These are phyloP conservation scores for Stenodera caucasica DNA, from an alignment of 2,888 invertebrate species.

Conservation along the genomic window DNA sequence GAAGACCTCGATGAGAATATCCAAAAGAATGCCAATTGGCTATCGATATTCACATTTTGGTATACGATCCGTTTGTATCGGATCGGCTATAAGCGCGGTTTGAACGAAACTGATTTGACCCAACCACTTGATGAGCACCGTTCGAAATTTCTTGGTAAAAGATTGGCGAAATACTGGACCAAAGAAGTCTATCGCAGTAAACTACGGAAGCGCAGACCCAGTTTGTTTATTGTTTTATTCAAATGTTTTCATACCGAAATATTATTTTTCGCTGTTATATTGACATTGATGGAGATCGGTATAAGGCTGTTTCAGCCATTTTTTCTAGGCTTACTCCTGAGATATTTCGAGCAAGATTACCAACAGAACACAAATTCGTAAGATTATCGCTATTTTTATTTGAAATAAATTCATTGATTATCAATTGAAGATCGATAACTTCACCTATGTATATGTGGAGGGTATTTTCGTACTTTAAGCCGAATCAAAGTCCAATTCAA, in stretches of 20 bases:
- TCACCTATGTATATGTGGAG: constrained; percentile 41
- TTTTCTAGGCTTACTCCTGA: constrained; percentile 58
- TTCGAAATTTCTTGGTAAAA: constrained; percentile 63
- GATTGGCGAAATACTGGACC: constrained; percentile 64
- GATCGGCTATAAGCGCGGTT: constrained; percentile 43
- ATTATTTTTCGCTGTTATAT: constrained; percentile 60
- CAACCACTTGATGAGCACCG: constrained; percentile 66
- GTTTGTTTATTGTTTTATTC: constrained; percentile 60
- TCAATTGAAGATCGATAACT: background rate
- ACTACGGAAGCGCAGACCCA: constrained; percentile 58
- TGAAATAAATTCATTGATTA: background rate
- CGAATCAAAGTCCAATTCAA: constrained; percentile 44
- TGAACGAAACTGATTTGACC: constrained; percentile 62
- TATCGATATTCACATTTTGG: constrained; percentile 47
- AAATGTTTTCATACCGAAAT: constrained; percentile 62
- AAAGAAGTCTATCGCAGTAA: constrained; percentile 58
- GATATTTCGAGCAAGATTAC: constrained; percentile 60
- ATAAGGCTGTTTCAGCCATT: constrained; percentile 60
- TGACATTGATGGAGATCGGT: constrained; percentile 59
- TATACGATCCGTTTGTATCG: constrained; percentile 46
- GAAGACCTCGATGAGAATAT: constrained; percentile 35
- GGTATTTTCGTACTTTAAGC: constrained; percentile 50
- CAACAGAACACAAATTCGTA: too few relatives aligned
- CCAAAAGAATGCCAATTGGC: constrained; percentile 42
- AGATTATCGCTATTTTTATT: background rate